Evolutionary conservation across 2,888 invertebrate genomes (phyloP), one percentile per base, ranked within the genome.

Genomic region (Rhopalosiphum nymphaeae): DNA sequence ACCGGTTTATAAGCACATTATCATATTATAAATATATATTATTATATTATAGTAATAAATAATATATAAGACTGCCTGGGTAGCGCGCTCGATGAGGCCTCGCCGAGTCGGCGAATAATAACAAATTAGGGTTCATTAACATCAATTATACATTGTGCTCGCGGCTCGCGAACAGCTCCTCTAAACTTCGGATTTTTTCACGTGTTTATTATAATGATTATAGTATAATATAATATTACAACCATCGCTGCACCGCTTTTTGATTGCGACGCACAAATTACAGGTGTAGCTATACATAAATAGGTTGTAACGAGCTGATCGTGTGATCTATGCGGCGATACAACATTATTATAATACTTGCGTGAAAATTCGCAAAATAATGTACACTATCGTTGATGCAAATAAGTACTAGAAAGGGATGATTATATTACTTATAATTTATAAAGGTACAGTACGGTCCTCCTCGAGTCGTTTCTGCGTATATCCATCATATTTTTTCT

Each of bases 51-150:
- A 36, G 21, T 26, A 42, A 78, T 78, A 78, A 78, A 78, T 78
- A 78, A 78, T 36, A 36, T 78, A 36, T 49, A 90, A 0, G 67
- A 21, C 90, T 46, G 67, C 88, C 44, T n/a, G 88, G 29, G 36
- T 61, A 1, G 46, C 46, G 36, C 36, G 78, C 78, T 78, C 21
- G 89, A 29, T 57, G 57, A 78, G 78, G 78, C 36, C 78, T 57
- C n/a, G 26, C 42, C 57, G 67, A 90, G n/a, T 46, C 44, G 46
- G 25, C 44, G 57, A 53, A 44, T 44, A 88, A 92, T 46, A 89
- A 78, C 88, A 36, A 93, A 93, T 93, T 93, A 89, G 84, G 88
- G 88, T 93, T 93, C 93, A 93, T 93, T 93, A 89, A 89, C 93
- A 89, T 93, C 88, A 93, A 93, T 89, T 89, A 93, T 93, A 89